Base-by-base conservation (phyloP, 1,140 invertebrate species). In the Pseudomyrmex concolor region DNA sequence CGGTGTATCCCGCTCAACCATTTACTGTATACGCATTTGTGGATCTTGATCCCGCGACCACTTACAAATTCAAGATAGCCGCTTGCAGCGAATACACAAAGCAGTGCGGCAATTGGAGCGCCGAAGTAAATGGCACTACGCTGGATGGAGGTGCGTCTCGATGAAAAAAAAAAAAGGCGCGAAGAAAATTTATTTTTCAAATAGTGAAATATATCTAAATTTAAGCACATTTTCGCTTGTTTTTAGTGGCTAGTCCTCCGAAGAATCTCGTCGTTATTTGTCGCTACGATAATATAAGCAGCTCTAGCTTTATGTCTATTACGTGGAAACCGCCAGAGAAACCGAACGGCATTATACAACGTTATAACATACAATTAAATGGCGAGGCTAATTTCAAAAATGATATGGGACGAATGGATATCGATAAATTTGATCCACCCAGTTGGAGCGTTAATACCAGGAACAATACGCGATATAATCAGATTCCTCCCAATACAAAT, bases 11-110 rank as follows among this genome's bases (percentile, higher is more conserved):
- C 13, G 95, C 96, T 15, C 95, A 96, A 73, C 95, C 94, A 4
- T 94, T 95, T 63, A 96, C 96, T 85, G 91, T 96, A 63, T 97
- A 97, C 89, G 96, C 97, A 94, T 97, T 97, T 91, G 95, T 95
- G 77, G 95, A 97, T 91, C 92, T 98, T 9, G 95, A 96, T 87
- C 96, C 97, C 0, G 96, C 96, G 2, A 97, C 97, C 19, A 96
- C 95, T 67, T 98, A 98, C 90, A 95, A 96, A 77, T 97, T 97
- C 91, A 96, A 96, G 94, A 96, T 97, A 84, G 93, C 96, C 51
- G 97, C 97, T 10, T 98, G 97, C 91, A 97, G 96, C 83, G 96
- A 97, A 90, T 97, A 96, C 88, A 97, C 96, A 2, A 95, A 95
- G 70, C 93, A 95, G 60, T 98, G 97, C 92, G 97, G 97, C 5